phyloP scores from a whole-genome alignment of 2,797 vertebrate genomes.

The Anabas testudineus region DNA sequence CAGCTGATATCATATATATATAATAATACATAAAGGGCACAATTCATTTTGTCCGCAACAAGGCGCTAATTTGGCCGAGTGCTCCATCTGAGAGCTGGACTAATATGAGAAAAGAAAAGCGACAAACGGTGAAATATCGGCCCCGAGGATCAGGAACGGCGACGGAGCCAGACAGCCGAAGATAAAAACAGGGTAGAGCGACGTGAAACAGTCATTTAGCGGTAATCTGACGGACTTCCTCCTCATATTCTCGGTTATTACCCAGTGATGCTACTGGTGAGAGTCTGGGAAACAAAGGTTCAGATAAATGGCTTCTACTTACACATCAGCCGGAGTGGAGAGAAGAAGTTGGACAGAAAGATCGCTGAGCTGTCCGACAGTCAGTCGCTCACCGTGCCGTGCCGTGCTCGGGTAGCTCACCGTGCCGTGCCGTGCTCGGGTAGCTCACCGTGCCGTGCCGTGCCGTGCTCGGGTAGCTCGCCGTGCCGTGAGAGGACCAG shows the following conservation, averaged over 20 bases:
- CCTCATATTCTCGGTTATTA: background rate
- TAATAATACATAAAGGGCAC: background rate
- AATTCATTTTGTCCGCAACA: background rate
- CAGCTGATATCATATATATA: background rate
- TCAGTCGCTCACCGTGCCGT: too few species aligned
- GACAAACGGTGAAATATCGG: background rate
- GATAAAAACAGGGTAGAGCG: conserved; percentile 11
- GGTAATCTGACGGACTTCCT: conserved; percentile 5
- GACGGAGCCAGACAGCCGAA: background rate
- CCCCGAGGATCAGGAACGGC: background rate
- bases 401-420: conserved; percentile 19
- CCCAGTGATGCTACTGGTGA: background rate
- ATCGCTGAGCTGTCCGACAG: conserved; percentile 35
- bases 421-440: conserved; percentile 27
- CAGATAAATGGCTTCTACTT: conserved; percentile 63
- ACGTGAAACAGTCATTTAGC: conserved; percentile 24
- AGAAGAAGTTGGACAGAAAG: conserved; percentile 54
- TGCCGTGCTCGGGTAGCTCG: conserved; percentile 23
- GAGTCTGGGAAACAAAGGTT: background rate
- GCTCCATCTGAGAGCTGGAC: background rate
- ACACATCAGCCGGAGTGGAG: conserved; percentile 76
- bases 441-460: conserved; percentile 20
- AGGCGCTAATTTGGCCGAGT: background rate
- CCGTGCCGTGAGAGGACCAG: conserved; percentile 14
- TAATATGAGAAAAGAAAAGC: background rate